Conservation (phyloP, 1,140 invertebrate genomes). For the Anastrepha obliqua region DNA sequence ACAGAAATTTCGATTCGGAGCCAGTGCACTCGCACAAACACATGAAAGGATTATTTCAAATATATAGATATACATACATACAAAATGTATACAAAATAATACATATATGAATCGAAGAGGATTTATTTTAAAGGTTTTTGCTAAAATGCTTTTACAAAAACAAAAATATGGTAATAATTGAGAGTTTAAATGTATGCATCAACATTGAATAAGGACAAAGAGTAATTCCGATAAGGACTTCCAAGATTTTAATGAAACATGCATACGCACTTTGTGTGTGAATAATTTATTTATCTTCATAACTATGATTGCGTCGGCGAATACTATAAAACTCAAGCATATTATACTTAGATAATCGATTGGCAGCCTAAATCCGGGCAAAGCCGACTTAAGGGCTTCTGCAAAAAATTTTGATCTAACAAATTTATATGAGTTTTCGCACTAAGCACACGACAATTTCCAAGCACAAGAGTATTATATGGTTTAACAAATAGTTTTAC, state of each 20-base stretch:
- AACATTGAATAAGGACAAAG: background rate
- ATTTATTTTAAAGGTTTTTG: conserved; percentile 51
- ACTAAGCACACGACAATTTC: conserved; percentile 41
- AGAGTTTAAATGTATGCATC: background rate
- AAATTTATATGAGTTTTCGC: background rate
- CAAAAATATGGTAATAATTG: background rate
- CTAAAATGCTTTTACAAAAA: conserved; percentile 51
- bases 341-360: background rate
- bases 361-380: background rate
- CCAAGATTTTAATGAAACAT: background rate
- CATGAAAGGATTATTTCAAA: background rate
- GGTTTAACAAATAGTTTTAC: conserved; percentile 29
- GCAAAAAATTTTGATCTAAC: background rate
- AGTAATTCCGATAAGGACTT: conserved; percentile 28
- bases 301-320: conserved; percentile 7
- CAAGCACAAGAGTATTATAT: conserved; percentile 44
- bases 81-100: background rate
- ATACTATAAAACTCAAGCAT: background rate
- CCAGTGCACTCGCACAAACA: conserved; percentile 29
- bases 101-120: conserved; percentile 1
- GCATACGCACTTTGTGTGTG: background rate
- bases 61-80: background rate
- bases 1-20: background rate
- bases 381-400: background rate
- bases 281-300: conserved; percentile 30